These are phyloP conservation scores for Anguilla megastoma DNA, from an alignment of 2,797 vertebrate genomes.

Conservation along the genomic window DNA sequence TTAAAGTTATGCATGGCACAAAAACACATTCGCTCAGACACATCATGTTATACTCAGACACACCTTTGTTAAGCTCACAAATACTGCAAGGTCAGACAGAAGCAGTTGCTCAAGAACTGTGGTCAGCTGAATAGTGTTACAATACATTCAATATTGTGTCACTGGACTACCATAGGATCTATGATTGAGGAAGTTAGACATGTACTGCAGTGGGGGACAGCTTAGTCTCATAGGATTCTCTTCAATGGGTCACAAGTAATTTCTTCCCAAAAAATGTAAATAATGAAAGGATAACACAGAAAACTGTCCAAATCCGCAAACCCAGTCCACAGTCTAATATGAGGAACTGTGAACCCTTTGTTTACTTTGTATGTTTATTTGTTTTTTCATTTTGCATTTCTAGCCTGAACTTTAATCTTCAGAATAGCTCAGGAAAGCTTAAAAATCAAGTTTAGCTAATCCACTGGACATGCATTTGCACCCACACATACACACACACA, in stretches of 20 bases:
- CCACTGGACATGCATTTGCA: neutral
- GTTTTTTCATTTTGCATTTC: neutral
- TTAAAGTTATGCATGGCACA: neutral
- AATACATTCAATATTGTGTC: neutral
- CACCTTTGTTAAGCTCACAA: neutral
- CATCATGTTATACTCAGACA: neutral
- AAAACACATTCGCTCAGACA: neutral
- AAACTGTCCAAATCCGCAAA: neutral
- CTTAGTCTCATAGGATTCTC: neutral
- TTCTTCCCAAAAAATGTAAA: neutral
- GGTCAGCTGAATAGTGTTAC: neutral
- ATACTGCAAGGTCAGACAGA: neutral
- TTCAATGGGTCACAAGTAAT: neutral
- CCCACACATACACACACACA: neutral
- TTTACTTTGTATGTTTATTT: neutral
- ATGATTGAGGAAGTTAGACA: neutral
- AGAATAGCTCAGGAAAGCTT: neutral
- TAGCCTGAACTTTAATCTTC: conserved; percentile 1
- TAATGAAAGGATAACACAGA: neutral
- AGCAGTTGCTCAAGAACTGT: neutral
- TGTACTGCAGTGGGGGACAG: neutral
- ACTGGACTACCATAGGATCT: neutral
- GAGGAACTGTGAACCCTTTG: neutral
- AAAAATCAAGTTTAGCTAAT: neutral
- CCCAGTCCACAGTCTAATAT: neutral